Evolutionary conservation across 2,797 vertebrate genomes (phyloP), one percentile per base, ranked within the genome.

Genomic region (Hippocampus kuda): DNA sequence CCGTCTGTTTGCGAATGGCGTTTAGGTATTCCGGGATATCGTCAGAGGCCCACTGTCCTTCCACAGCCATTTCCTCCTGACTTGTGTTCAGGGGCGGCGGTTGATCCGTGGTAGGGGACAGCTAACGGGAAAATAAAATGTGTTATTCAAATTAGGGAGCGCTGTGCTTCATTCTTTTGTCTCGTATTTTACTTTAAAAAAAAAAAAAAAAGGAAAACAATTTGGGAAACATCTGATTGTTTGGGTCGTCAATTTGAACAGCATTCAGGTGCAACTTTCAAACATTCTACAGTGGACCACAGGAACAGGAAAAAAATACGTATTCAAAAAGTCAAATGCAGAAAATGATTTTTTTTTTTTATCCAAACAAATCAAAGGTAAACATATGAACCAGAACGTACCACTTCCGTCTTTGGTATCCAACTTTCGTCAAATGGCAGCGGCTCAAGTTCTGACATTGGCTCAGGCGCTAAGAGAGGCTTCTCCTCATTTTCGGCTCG

Each of bases 21-120:
- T 97, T 96, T 73, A 96, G 86, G 77, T 91, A 91, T 71, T 95
- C 91, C 0, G 94, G 94, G 84, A 98, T 97, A 18, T 97, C 94
- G 4, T 98, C 97, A 0, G 85, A 91, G 13, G 93, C 92, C 97
- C 97, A 99, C 77, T 88, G 91, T 24, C 79, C 9, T 3, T 85
- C 59, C 0, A 27, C 59, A 54, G 71, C 65, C 41, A 82, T 81
- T 41, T 83, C 77, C 1, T 75, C 74, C 75, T 82, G 77, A 68
- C 66, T 70, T 26, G 67, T 1, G n/a, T 65, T 22, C 13, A 4
- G 70, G 0, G 70, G 30, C 3, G 69, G 30, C 1, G 68, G 69
- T 68, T 74, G 42, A n/a, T 48, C 20, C 34, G 65, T 65, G 41
- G 13, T 16, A n/a, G 44, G 10, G 7, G 66, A 66, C 60, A 66